These are phyloP conservation scores for Ivindomyrus marchei DNA, from an alignment of 2,113 vertebrate species.

Conservation along the genomic window DNA sequence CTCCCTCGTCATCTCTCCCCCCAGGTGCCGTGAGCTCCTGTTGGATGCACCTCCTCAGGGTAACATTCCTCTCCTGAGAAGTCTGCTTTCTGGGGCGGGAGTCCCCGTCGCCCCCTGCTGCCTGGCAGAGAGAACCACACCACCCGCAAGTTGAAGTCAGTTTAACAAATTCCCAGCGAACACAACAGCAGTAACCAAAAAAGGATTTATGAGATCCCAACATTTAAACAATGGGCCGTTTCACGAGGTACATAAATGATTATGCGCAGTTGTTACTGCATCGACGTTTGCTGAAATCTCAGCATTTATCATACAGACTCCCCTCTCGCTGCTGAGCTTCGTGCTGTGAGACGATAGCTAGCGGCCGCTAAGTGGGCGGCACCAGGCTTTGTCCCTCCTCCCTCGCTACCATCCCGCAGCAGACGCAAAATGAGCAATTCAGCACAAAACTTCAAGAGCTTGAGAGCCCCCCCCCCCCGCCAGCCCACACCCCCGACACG, in stretches of 20 bases:
- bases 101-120: background rate
- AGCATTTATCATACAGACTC: background rate
- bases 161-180: background rate
- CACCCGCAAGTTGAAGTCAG: background rate
- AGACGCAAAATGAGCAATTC: background rate
- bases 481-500: background rate
- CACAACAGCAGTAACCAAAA: background rate
- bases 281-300: background rate
- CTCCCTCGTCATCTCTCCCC: background rate
- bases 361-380: background rate
- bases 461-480: background rate
- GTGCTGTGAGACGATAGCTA: too few relatives aligned
- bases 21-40: background rate
- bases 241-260: background rate
- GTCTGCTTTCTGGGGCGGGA: background rate
- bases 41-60: background rate
- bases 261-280: background rate
- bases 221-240: background rate
- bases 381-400: background rate
- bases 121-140: background rate
- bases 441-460: background rate
- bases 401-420: background rate
- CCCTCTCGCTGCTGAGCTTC: background rate
- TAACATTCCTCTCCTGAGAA: background rate
- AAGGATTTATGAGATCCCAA: background rate